Percentiles rank a stretch among this genome's conserved stretches.
These are phyloP conservation scores for Coranthus polyacanthus DNA, from an alignment of 2,797 vertebrate genomes.

Conservation along the genomic window DNA sequence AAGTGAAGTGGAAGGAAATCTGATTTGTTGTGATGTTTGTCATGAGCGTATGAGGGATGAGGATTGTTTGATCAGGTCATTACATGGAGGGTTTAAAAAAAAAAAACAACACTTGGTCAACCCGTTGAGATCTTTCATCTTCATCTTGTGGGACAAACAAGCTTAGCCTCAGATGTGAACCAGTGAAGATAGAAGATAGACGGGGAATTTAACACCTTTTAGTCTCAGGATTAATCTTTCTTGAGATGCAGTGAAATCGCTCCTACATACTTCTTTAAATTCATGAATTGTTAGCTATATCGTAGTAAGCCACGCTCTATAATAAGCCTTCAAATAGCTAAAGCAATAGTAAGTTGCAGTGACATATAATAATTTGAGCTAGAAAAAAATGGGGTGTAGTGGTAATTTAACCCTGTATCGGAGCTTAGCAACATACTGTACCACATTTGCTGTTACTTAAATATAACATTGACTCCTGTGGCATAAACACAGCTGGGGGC, in stretches of 20 bases:
- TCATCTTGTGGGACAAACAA: slow-evolving; percentile 48
- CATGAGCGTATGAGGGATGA: slow-evolving; percentile 45
- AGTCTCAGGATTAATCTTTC: slow-evolving; percentile 62
- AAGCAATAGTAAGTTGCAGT: slow-evolving; percentile 51
- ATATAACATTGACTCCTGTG: slow-evolving; percentile 42
- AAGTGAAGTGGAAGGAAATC: slow-evolving; percentile 72
- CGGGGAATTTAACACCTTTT: slow-evolving; percentile 62
- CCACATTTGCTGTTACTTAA: slow-evolving; percentile 54
- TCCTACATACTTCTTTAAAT: slow-evolving; percentile 47
- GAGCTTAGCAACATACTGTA: slow-evolving; percentile 43
- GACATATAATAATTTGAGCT: slow-evolving; percentile 49
- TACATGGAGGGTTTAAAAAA: slow-evolving; percentile 43
- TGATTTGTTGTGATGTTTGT: slow-evolving; percentile 77
- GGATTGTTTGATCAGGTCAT: slow-evolving; percentile 71
- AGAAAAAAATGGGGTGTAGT: slow-evolving; percentile 52
- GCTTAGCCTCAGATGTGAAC: slow-evolving; percentile 58
- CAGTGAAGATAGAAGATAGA: slow-evolving; percentile 42
- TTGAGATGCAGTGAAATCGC: slow-evolving; percentile 48
- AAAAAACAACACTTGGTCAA: slow-evolving; percentile 53
- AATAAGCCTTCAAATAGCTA: slow-evolving; percentile 58
- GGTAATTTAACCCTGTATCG: slow-evolving; percentile 31
- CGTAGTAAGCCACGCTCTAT: slow-evolving; percentile 43
- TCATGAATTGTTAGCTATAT: slow-evolving; percentile 51
- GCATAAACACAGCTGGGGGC: slow-evolving; percentile 52
- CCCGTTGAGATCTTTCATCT: slow-evolving; percentile 57